phyloP scores from a whole-genome alignment of 2,113 vertebrate species.

The Rafetus swinhoei region DNA sequence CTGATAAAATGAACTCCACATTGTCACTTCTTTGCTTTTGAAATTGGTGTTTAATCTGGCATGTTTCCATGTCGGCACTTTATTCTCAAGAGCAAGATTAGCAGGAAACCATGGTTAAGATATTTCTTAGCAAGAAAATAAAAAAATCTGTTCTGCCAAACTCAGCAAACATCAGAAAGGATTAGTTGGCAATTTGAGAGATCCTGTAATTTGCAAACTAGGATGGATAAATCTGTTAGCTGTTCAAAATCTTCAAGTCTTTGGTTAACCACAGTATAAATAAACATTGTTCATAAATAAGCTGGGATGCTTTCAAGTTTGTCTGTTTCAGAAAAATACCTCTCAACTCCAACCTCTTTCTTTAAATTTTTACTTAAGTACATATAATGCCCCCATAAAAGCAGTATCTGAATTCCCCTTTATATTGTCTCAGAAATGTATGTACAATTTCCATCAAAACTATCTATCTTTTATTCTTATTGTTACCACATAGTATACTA shows the following conservation, averaged over 20 bases:
- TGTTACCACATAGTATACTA: neutral
- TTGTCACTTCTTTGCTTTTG: neutral
- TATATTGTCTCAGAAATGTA: neutral
- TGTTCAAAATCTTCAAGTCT: neutral
- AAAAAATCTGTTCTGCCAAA: neutral
- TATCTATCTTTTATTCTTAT: neutral
- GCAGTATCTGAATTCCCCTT: neutral
- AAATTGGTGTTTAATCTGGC: neutral
- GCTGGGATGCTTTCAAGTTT: neutral
- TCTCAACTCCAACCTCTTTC: rapidly evolving
- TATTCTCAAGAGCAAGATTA: constrained; percentile 10
- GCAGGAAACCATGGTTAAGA: neutral
- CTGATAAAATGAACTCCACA: neutral
- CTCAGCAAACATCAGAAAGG: constrained; percentile 19
- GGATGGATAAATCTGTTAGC: neutral
- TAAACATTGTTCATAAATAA: neutral
- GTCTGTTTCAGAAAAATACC: neutral
- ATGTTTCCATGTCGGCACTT: neutral
- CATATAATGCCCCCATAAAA: rapidly evolving
- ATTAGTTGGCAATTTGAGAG: constrained; percentile 1
- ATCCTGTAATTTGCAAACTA: constrained; percentile 12
- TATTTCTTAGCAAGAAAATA: neutral
- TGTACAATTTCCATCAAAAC: neutral
- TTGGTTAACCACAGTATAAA: neutral
- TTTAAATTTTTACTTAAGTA: rapidly evolving